A percentile compares a stretch with the other conserved stretches of the same genome.
Conservation (phyloP, 2,113 vertebrate genomes). For the Atherinomorus stipes region DNA sequence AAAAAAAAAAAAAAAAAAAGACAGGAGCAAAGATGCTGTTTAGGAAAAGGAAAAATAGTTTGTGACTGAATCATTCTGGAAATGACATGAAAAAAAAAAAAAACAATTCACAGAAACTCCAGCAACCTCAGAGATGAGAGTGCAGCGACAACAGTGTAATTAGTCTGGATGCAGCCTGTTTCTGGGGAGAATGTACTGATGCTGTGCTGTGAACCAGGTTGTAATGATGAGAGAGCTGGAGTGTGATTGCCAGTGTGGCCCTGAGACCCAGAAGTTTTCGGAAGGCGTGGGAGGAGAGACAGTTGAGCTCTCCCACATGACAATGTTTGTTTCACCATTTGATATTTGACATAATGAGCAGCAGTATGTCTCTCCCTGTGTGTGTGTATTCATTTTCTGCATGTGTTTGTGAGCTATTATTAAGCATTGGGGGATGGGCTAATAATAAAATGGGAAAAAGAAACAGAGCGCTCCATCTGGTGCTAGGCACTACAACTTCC, state of each 20-base stretch:
- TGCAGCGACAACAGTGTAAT: slow-evolving; percentile 71
- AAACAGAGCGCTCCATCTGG: slow-evolving; percentile 54
- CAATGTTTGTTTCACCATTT: slow-evolving; percentile 64
- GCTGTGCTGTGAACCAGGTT: slow-evolving; percentile 54
- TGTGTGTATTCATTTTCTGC: slow-evolving; percentile 10
- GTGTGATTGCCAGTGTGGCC: slow-evolving; percentile 60
- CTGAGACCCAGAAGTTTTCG: slow-evolving; percentile 63
- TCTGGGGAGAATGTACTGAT: slow-evolving; percentile 59
- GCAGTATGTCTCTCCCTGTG: slow-evolving; percentile 20
- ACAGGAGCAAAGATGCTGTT: too few species aligned
- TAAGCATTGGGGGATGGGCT: slow-evolving; percentile 36
- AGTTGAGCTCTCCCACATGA: slow-evolving; percentile 42
- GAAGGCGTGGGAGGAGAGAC: slow-evolving; percentile 57
- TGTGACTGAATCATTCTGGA: slow-evolving; percentile 63
- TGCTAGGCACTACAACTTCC: slow-evolving; percentile 61
- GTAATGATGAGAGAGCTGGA: slow-evolving; percentile 70
- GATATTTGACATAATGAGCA: slow-evolving; percentile 75
- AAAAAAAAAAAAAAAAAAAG: slow-evolving; percentile 37
- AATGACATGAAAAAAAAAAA: slow-evolving; percentile 62
- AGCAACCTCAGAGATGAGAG: slow-evolving; percentile 64
- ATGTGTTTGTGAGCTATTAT: slow-evolving; percentile 29
- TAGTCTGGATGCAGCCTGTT: slow-evolving; percentile 66
- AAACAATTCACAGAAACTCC: slow-evolving; percentile 67
- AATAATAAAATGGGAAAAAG: slow-evolving; percentile 62
- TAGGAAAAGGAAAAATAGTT: too few species aligned